Evolutionary conservation across 2,888 invertebrate genomes (phyloP).

Genomic region (Pherbina coryleti): DNA sequence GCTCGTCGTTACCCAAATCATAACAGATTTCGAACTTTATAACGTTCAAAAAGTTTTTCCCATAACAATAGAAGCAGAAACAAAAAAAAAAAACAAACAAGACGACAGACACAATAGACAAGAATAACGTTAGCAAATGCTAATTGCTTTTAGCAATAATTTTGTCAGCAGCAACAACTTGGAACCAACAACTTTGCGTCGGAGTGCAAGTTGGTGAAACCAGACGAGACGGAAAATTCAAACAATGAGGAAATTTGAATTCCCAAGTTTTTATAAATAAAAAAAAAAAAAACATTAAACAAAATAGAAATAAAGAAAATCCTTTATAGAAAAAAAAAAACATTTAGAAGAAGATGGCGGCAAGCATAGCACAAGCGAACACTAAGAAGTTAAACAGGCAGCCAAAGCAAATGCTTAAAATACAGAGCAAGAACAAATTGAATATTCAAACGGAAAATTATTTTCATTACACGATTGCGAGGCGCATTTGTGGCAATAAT

Average conservation of each 20-base stretch:
- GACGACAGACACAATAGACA: neutral
- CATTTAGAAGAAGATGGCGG: neutral
- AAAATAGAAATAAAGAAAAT: too few relatives aligned
- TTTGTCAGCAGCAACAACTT: neutral
- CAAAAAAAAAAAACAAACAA: neutral
- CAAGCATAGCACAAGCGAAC: neutral
- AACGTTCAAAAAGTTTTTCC: neutral
- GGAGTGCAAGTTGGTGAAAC: neutral
- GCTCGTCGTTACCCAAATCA: neutral
- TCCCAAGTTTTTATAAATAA: neutral
- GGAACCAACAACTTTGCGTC: neutral
- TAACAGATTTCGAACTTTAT: neutral
- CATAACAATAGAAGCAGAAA: neutral
- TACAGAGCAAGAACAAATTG: neutral
- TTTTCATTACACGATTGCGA: slow-evolving; percentile 14
- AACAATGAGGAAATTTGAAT: neutral
- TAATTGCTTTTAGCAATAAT: slow-evolving; percentile 9
- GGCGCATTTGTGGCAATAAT: slow-evolving; percentile 2
- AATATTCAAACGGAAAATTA: slow-evolving; percentile 18
- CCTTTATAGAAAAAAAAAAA: neutral
- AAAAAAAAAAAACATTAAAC: neutral
- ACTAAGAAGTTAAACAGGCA: neutral
- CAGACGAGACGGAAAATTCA: neutral
- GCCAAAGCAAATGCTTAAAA: neutral
- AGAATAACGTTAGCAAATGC: slow-evolving; percentile 1